Evolutionary conservation across 2,797 vertebrate genomes (phyloP).

Genomic region (Sebastes itinus): DNA sequence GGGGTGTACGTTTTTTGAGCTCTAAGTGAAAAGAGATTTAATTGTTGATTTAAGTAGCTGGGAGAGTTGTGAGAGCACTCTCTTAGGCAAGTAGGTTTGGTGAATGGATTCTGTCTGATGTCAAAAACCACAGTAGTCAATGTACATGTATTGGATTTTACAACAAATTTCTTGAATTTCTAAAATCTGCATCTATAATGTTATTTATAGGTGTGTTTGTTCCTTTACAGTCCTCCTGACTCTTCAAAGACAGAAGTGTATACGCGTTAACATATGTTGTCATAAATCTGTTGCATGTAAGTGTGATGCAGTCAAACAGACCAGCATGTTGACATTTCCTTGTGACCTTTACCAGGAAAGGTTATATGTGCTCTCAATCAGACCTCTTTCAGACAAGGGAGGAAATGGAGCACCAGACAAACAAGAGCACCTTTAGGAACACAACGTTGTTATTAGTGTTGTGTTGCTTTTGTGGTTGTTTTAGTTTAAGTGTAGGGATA

Average conservation of each 20-base stretch:
- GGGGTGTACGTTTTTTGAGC: not conserved
- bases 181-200: not conserved
- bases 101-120: not conserved
- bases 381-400: conserved; percentile 17
- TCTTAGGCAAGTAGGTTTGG: not conserved
- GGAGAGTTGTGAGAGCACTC: not conserved
- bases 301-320: conserved; percentile 1
- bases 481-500: not conserved
- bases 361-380: conserved; percentile 32
- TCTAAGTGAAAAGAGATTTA: not conserved
- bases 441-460: not conserved
- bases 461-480: not conserved
- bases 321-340: conserved; percentile 35
- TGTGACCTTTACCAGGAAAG: conserved; percentile 43
- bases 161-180: not conserved
- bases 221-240: conserved; percentile 3
- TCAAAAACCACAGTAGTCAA: not conserved
- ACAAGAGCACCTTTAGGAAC: not conserved
- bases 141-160: not conserved
- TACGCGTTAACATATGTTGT: not conserved
- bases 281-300: conserved; percentile 7
- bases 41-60: not conserved
- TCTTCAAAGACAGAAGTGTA: conserved; percentile 12
- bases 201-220: not conserved
- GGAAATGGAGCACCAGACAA: conserved; percentile 23